phyloP scores from a whole-genome alignment of 2,888 invertebrate genomes.

The Trileptium ribeirensis region DNA sequence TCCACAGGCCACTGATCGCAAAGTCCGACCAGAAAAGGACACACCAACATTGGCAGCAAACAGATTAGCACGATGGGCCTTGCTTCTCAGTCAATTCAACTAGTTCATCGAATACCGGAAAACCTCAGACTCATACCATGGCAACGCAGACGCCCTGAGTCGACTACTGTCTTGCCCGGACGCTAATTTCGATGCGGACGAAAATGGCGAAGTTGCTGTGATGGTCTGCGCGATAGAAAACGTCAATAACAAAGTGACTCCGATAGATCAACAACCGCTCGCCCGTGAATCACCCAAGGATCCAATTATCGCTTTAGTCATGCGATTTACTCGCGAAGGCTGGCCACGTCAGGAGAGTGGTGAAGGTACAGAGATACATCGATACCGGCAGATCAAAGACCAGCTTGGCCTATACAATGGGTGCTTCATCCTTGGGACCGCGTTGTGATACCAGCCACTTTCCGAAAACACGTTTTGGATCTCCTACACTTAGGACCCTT shows the following conservation, averaged over 20 bases:
- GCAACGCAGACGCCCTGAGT: constrained; percentile 34
- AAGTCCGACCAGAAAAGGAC: constrained; percentile 30
- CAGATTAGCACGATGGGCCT: constrained; percentile 28
- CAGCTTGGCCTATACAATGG: constrained; percentile 22
- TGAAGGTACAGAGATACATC: background rate
- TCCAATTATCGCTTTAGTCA: background rate
- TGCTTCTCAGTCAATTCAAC: constrained; percentile 18
- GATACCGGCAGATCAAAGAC: background rate
- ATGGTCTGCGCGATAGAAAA: background rate
- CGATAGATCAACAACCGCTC: background rate
- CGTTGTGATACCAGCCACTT: background rate
- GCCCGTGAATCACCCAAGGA: background rate
- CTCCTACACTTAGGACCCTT: background rate
- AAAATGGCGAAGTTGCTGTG: constrained; percentile 21
- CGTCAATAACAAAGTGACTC: background rate
- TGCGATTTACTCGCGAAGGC: background rate
- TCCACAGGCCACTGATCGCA: constrained; percentile 32
- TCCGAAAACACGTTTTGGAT: background rate
- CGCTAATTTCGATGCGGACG: constrained; percentile 21
- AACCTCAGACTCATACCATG: constrained; percentile 26
- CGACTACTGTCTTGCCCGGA: constrained; percentile 21
- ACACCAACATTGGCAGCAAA: constrained; percentile 23
- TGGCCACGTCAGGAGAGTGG: background rate
- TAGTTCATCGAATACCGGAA: constrained; percentile 6
- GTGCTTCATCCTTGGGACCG: constrained; percentile 31